phyloP scores from a whole-genome alignment of 1,140 invertebrate species.

The Spodoptera litura region DNA sequence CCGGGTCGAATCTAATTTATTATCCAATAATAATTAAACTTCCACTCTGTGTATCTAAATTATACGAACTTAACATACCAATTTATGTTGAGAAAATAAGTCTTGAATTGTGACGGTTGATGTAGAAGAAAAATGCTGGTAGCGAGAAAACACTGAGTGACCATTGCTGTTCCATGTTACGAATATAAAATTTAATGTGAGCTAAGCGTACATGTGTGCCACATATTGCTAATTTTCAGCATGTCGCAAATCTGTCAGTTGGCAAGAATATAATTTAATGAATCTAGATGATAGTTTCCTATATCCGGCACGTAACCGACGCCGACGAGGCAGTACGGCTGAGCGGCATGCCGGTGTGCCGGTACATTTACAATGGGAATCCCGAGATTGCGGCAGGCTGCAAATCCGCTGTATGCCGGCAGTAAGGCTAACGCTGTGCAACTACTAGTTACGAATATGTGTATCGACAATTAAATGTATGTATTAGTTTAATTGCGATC shows the following conservation, averaged over 20 bases:
- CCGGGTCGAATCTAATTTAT: conserved; percentile 30
- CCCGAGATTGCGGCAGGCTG: conserved; percentile 38
- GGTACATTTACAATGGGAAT: conserved; percentile 23
- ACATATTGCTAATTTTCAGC: conserved; percentile 38
- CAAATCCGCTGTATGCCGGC: conserved; percentile 25
- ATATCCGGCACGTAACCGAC: neutral
- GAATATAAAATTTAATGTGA: conserved; percentile 52
- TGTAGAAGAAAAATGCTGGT: conserved; percentile 8
- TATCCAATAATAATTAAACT: conserved; percentile 31
- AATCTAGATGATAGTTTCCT: neutral
- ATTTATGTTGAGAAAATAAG: conserved; percentile 13
- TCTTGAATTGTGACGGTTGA: conserved; percentile 19
- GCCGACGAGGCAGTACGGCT: neutral
- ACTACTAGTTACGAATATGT: conserved; percentile 56
- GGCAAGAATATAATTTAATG: conserved; percentile 39
- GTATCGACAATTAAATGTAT: conserved; percentile 64
- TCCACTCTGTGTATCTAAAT: conserved; percentile 22
- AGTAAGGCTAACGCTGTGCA: conserved; percentile 35
- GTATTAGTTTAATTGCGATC: conserved; percentile 56
- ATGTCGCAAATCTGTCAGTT: conserved; percentile 25
- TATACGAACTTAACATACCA: conserved; percentile 16
- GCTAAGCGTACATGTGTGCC: conserved; percentile 36
- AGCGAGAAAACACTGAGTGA: conserved; percentile 40
- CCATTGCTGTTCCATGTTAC: conserved; percentile 55
- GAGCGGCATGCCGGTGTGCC: neutral